Conservation (phyloP, 2,113 vertebrate species). For the Acinonyx jubatus region DNA sequence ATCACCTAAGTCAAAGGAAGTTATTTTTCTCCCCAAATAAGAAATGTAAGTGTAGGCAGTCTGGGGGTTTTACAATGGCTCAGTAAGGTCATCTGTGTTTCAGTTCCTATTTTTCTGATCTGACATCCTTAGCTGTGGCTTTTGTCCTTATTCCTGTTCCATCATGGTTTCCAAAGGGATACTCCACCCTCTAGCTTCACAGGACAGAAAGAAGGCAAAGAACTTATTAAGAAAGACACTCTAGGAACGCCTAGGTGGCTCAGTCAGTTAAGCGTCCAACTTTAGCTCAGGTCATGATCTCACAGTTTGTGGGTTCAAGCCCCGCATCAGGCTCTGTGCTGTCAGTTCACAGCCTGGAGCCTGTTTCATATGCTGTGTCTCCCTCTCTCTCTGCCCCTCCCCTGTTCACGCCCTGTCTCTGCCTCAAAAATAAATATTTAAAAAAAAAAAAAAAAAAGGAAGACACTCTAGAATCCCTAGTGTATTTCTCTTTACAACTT, state of each 20-base stretch:
- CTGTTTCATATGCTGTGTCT: too few species aligned
- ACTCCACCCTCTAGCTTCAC: neutral
- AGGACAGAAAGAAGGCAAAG: neutral
- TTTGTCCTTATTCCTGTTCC: neutral
- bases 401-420: too few species aligned
- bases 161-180: neutral
- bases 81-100: neutral
- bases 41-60: neutral
- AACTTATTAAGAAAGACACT: neutral
- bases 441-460: neutral
- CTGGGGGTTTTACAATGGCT: neutral
- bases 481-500: neutral
- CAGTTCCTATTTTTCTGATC: neutral
- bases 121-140: neutral
- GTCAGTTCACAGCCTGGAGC: too few species aligned
- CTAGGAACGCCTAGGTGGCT: neutral
- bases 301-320: too few species aligned
- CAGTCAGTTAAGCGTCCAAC: too few species aligned
- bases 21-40: neutral
- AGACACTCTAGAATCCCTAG: neutral
- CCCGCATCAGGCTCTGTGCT: too few species aligned
- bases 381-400: too few species aligned
- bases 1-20: neutral
- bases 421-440: too few species aligned
- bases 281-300: too few species aligned